Evolutionary conservation across 1,140 invertebrate species (phyloP), one percentile per base, ranked within the genome.

Genomic region (Drosophila jambulina): DNA sequence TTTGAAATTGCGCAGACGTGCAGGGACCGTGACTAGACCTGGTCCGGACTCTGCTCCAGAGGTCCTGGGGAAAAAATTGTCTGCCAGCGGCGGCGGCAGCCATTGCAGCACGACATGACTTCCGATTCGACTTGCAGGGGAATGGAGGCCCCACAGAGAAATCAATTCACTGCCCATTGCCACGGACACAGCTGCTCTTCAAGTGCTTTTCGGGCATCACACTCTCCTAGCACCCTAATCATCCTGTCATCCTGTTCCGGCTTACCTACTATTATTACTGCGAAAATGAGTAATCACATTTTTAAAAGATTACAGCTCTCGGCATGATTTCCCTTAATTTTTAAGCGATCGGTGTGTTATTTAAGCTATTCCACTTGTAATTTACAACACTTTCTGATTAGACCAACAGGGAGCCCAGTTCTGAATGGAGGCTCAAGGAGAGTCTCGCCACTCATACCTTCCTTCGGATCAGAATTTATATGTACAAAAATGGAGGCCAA

Each of bases 1-100:
- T 90, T 90, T 75, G 71, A 90, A 90, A 91, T 85, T 75, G 78
- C 82, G 78, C 82, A 90, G 86, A 91, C 85, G 86, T 90, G 82
- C 68, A 65, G 81, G 45, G 25, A 56, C 45, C 53, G 63, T 48
- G 40, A 38, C 56, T 42, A 63, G 58, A 25, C 45, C 60, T 34
- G 38, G 17, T 36, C 27, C 63, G n/a, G 17, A 36, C n/a, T n/a
- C 27, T n/a, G 60, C 36, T 21, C 38, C 12, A 54, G 27, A n/a
- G 48, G 17, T 38, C 46, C 23, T 36, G 63, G 29, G 40, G 36
- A 48, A 90, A 85, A 87, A 90, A 72, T 51, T 67, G 83, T 88
- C 83, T 88, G 78, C 67, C 62, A 62, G 38, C 56, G 27, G 59
- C 54, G 71, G 46, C 58, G 59, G 40, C 84, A 71, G 78, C 69